Percentiles rank a stretch among this genome's conserved stretches.
Conservation (phyloP, 2,113 vertebrate genomes). For the Rhineura floridana region DNA sequence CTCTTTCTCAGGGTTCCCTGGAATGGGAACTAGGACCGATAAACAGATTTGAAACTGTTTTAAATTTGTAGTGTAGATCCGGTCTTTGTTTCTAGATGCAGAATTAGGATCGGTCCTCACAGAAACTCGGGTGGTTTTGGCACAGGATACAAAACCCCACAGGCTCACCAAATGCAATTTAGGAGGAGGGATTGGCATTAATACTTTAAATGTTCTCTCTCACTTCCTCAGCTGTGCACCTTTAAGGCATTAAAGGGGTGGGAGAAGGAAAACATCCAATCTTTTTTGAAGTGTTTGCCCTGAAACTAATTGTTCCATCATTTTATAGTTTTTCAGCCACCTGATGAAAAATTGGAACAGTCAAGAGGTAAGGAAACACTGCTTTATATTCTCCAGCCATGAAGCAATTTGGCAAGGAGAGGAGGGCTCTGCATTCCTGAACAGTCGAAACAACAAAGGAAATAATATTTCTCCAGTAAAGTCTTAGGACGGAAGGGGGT, state of each 20-base stretch:
- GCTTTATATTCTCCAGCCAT: not conserved
- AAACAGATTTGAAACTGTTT: not conserved
- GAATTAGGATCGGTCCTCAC: not conserved
- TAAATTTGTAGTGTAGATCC: not conserved
- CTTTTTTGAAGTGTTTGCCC: not conserved
- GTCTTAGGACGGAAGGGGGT: not conserved
- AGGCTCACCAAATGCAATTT: not conserved
- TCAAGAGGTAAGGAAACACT: rapidly evolving
- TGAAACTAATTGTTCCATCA: conserved; percentile 20
- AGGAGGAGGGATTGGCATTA: not conserved
- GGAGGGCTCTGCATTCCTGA: rapidly evolving
- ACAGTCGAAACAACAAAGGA: not conserved
- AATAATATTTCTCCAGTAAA: not conserved
- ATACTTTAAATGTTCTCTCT: not conserved
- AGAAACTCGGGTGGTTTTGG: conserved; percentile 8
- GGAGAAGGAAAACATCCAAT: not conserved
- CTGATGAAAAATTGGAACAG: conserved; percentile 10
- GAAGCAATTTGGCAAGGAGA: not conserved
- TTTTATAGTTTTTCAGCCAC: not conserved
- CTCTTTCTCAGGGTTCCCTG: not conserved
- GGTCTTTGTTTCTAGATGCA: not conserved
- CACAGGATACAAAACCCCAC: not conserved
- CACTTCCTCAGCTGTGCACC: not conserved
- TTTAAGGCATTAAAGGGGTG: rapidly evolving
- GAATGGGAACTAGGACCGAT: not conserved